Percentiles rank a stretch among this genome's conserved stretches.
Conservation (phyloP, 2,797 vertebrate species). For the Hydrophis major region DNA sequence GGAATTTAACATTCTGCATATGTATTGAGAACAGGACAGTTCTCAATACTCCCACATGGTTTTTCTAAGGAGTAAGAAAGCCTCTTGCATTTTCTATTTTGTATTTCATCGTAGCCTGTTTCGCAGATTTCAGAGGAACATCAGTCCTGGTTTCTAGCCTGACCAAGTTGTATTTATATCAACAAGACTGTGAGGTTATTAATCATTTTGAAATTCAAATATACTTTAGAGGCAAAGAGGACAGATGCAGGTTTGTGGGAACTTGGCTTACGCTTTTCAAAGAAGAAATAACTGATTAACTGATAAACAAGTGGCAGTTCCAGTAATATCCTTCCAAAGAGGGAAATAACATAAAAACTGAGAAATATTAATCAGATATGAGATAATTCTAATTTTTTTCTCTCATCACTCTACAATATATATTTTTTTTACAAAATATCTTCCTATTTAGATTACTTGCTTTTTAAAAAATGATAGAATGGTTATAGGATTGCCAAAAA, state of each 20-base stretch:
- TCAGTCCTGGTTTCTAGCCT: no score
- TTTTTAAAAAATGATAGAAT: not conserved
- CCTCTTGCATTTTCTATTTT: no score
- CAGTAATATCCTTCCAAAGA: not conserved
- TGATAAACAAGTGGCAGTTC: not conserved
- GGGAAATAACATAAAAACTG: not conserved
- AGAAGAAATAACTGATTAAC: not conserved
- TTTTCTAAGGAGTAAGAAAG: not conserved
- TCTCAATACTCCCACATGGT: not conserved
- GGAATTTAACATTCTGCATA: not conserved
- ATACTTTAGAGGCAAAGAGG: not conserved
- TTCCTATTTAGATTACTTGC: not conserved
- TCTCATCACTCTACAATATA: not conserved
- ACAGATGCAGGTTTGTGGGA: not conserved
- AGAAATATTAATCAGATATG: no score
- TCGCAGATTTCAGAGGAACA: not conserved
- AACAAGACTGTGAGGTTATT: not conserved
- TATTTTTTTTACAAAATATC: not conserved
- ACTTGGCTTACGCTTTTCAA: not conserved
- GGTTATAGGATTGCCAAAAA: not conserved
- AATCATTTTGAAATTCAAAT: not conserved
- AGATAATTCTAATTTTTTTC: not conserved
- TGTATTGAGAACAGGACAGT: not conserved
- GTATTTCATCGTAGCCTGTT: not conserved
- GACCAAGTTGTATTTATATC: not conserved